Base-by-base conservation (phyloP, 2,113 vertebrate genomes). In the Ptilorrhoa leucosticta region DNA sequence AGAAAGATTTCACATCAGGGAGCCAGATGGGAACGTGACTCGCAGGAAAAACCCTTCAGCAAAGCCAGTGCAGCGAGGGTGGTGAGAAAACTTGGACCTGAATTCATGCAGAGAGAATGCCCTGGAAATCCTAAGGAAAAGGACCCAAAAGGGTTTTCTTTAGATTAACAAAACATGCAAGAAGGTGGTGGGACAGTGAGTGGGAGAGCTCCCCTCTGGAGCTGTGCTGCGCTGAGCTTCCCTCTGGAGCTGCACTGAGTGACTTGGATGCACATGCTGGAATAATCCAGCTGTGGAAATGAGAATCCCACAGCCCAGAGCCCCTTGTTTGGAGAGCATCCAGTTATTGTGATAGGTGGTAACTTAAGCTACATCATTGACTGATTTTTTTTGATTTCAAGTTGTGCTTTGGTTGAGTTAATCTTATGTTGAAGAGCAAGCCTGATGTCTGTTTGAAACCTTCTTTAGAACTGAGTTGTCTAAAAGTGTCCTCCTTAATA, bases 191-290 rank as follows among this genome's bases (percentile, higher is more conserved):
- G 44, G 11, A 10, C 30, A 27, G 35, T 39, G 9, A 60, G 30
- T 2, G 22, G 65, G 57, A 54, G 28, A 28, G 33, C 2, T 87
- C 10, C 19, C 15, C 45, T 71, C 48, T 13, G 20, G 39, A 42
- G 40, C n/a, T n/a, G n/a, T n/a, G 26, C 33, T 60, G 54, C 13
- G 15, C 72, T 40, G 75, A 15, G 47, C 37, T 79, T 23, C 24
- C 48, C 24, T 56, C 56, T 4, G n/a, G 42, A 39, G n/a, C 64
- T 81, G 40, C 40, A 4, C 56, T 6, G 23, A 60, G 42, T 1
- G 1, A 28, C 37, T 45, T 1, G 7, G 31, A 1, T 56, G 76
- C 33, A 24, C 0, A 0, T 42, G 47, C 39, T 69, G 68, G 21
- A 50, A 17, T 58, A 53, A 69, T 61, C n/a, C 51, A 50, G 50